Base-by-base conservation (phyloP, 2,113 vertebrate species). In the Gavialis gangeticus region DNA sequence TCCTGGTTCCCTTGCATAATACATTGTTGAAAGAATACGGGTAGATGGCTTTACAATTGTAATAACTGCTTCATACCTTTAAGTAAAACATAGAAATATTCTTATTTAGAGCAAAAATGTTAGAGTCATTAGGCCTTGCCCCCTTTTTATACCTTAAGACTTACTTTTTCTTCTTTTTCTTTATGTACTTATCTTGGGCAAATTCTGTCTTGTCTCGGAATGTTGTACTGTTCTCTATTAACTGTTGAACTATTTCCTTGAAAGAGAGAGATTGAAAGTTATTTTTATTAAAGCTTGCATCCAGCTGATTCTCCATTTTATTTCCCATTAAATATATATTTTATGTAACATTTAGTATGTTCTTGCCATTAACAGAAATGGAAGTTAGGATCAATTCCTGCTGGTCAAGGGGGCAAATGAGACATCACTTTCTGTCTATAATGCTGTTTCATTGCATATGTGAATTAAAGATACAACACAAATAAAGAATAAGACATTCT, bases 131-230 rank as follows among this genome's bases (percentile, higher is more conserved):
- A 84, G 75, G 12, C 71, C 77, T 62, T 92, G 55, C 76, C 30
- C 66, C 78, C 37, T 78, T 71, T 79, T 88, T 60, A 93, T 91
- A 76, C 69, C 64, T 7, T 55, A 46, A 46, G 46, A 98, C 99
- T 99, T 98, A 99, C 99, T 99, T 99, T 96, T 99, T 99, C 92
- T 99, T 99, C 98, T 99, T 99, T 98, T 99, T 99, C 98, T 99
- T 99, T 95, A 99, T 99, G 97, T 99, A 99, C 96, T 99, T 99
- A 92, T 99, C 98, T 97, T 99, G 99, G 84, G 99, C 98, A 97
- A 99, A 99, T 96, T 98, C 99, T 24, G 99, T 99, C 98, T 99
- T 99, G 97, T 99, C 99, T 95, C 98, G 98, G 95, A 99, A 99
- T 1, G 99, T 99, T 67, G 99, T 98, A 94, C 99, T 99, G 98